Base-by-base conservation (phyloP, 2,113 vertebrate genomes). In the Gallinago media region DNA sequence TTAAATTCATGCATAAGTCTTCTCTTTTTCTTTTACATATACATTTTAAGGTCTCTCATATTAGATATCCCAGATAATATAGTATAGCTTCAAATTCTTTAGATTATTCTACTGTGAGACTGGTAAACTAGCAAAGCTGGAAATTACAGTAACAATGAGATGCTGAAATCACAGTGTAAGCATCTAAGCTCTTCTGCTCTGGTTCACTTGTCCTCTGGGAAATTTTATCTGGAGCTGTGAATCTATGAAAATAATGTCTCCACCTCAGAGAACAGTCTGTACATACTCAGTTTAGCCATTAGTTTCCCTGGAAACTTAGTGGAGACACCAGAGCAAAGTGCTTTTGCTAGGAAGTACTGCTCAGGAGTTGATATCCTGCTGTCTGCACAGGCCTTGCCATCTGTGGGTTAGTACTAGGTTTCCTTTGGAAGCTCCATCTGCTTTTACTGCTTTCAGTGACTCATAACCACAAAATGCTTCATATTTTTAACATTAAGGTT, bases 271-370 rank as follows among this genome's bases (percentile, higher is more conserved):
- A 89, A 92, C 92, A 96, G 82, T 31, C 85, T 97, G 87, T 85
- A 32, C 71, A 47, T 61, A 66, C 75, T 85, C 89, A 46, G 81
- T 85, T 85, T 63, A 95, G 82, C 92, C 93, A 92, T 93, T 83
- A 90, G 88, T 96, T 96, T 96, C 88, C 94, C 74, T 90, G 92
- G 89, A 94, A 95, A 95, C 85, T 96, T 55, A 89, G 66, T 50
- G 90, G 59, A 83, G 49, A 67, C 71, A 85, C 72, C 58, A 63
- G 92, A 90, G 85, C 78, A 95, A 79, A 87, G 32, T 50, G 58
- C 36, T 79, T 92, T 76, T 6, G 1, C 63, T 55, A 62, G 44
- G 74, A 85, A 62, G 58, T 16, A 61, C 61, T 42, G 61, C 62
- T 79, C 27, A 3, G 70, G 74, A 89, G 55, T 73, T 1, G 36